Evolutionary conservation across 2,888 invertebrate genomes (phyloP).

Genomic region (Lacanobia wlatinum): DNA sequence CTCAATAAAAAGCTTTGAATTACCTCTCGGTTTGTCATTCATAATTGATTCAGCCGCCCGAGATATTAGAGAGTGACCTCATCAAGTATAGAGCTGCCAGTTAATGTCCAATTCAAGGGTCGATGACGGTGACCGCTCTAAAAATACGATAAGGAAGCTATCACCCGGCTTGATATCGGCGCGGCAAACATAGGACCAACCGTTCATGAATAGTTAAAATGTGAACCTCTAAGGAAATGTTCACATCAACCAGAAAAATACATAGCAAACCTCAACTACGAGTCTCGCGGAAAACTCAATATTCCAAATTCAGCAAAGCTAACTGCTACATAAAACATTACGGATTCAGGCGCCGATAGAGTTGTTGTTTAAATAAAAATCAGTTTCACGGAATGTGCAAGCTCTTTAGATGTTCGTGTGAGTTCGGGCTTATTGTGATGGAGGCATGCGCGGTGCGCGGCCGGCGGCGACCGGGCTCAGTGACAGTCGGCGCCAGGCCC

Average conservation of each 20-base stretch:
- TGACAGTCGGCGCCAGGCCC: constrained; percentile 80
- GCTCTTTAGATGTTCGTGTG: constrained; percentile 82
- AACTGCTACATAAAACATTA: constrained; percentile 66
- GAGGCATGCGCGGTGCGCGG: constrained; percentile 86
- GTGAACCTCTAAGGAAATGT: constrained; percentile 72
- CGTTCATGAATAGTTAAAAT: constrained; percentile 84
- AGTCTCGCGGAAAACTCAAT: constrained; percentile 57
- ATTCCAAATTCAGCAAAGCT: constrained; percentile 63
- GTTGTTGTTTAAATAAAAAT: constrained; percentile 81
- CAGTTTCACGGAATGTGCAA: constrained; percentile 78
- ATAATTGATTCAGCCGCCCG: constrained; percentile 41
- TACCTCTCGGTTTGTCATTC: constrained; percentile 19
- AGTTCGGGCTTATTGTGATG: constrained; percentile 82
- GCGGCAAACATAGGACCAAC: constrained; percentile 77
- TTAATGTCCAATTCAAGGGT: constrained; percentile 59
- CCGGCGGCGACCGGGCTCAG: constrained; percentile 75
- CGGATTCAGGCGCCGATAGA: constrained; percentile 69
- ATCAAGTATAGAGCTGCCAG: constrained; percentile 39
- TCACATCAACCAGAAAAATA: constrained; percentile 62
- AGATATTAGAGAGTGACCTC: constrained; percentile 29
- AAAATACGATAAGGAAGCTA: constrained; percentile 81
- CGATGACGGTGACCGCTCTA: constrained; percentile 70
- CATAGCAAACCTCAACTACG: constrained; percentile 49
- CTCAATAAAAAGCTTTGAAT: constrained; percentile 38
- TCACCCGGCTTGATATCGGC: constrained; percentile 78